Conservation (phyloP, 1,140 invertebrate genomes). For the Diachasma alloeum region DNA sequence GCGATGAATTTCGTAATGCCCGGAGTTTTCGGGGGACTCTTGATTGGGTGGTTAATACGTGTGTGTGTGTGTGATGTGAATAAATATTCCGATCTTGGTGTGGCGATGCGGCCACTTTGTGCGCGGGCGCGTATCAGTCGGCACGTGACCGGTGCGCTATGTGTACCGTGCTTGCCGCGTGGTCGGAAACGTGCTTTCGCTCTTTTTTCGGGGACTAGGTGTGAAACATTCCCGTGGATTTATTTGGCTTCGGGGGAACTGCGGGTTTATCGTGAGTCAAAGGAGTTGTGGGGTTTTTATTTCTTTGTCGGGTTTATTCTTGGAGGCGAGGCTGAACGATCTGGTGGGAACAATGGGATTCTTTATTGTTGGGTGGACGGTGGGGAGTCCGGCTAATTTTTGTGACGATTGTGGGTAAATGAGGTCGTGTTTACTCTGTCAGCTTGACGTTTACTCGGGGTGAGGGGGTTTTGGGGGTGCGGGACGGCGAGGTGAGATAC, state of each 20-base stretch:
- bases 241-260: too few relatives aligned
- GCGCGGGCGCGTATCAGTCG: slow-evolving; percentile 10
- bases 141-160: slow-evolving; percentile 20
- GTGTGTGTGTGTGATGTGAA: neutral
- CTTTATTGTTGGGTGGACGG: neutral
- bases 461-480: too few relatives aligned
- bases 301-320: neutral
- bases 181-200: slow-evolving; percentile 30
- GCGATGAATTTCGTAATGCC: too few relatives aligned
- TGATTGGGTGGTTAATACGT: neutral
- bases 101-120: neutral
- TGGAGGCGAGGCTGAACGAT: neutral
- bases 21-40: too few relatives aligned
- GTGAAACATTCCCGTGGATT: neutral
- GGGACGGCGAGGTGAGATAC: too few relatives aligned
- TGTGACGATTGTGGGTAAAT: neutral
- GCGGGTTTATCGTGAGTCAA: too few relatives aligned
- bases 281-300: neutral
- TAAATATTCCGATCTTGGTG: neutral
- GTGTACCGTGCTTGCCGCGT: slow-evolving; percentile 32
- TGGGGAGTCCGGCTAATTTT: neutral
- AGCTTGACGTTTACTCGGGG: neutral
- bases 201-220: neutral
- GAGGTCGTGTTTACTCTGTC: neutral
- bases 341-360: neutral